Conservation (phyloP, 2,113 vertebrate genomes). For the Clarias gariepinus region DNA sequence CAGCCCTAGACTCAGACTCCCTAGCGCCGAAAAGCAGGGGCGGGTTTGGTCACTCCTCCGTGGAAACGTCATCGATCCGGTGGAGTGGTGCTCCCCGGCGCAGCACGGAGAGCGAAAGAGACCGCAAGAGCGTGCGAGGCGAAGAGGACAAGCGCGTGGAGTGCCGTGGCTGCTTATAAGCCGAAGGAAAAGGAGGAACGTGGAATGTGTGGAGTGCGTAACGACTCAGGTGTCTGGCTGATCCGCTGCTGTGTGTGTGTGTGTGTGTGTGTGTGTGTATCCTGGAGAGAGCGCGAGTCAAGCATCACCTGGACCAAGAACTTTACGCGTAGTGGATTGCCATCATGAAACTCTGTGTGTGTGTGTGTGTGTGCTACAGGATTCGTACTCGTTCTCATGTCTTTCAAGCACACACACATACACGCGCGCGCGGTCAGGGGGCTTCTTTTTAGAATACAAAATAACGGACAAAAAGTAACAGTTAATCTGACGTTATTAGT, state of each 20-base stretch:
- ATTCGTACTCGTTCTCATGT: background rate
- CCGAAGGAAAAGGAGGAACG: background rate
- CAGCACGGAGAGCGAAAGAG: conserved; percentile 42
- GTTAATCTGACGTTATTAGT: background rate
- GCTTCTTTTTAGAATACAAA: background rate
- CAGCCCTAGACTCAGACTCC: conserved; percentile 78
- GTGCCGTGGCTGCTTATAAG: background rate
- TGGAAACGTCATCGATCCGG: conserved; percentile 71
- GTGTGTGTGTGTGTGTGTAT: no score
- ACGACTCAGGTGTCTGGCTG: background rate
- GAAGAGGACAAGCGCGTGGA: conserved; percentile 10
- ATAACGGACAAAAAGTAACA: background rate
- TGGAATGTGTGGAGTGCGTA: background rate
- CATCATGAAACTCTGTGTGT: background rate
- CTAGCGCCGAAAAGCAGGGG: conserved; percentile 71
- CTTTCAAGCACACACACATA: background rate
- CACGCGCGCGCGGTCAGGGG: background rate
- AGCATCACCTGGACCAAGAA: background rate
- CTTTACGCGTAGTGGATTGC: background rate
- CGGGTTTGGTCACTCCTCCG: conserved; percentile 81
- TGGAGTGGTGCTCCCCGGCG: conserved; percentile 62
- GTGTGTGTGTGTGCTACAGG: background rate
- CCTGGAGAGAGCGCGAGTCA: background rate
- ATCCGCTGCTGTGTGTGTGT: no score
- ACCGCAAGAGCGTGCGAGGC: background rate